These are phyloP conservation scores for Dendrocopos noguchii DNA, from an alignment of 2,113 vertebrate genomes.

Conservation along the genomic window DNA sequence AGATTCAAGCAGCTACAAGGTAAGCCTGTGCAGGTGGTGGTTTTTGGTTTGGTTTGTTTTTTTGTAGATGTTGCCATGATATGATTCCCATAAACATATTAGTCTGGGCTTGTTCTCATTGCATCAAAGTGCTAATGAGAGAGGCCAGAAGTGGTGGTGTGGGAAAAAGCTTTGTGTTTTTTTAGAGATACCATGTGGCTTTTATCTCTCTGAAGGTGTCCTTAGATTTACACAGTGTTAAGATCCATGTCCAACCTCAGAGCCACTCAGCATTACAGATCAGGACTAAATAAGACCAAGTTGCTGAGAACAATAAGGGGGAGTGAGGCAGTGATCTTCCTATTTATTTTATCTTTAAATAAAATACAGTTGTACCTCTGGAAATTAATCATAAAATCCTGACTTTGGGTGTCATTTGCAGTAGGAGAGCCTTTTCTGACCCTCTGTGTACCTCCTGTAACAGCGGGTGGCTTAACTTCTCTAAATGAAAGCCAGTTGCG, in stretches of 20 bases:
- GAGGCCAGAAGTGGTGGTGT: neutral
- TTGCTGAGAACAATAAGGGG: slow-evolving; percentile 59
- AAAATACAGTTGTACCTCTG: slow-evolving; percentile 22
- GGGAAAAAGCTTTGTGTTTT: neutral
- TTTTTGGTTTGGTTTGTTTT: neutral
- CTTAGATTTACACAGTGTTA: neutral
- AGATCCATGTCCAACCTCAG: neutral
- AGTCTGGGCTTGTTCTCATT: neutral
- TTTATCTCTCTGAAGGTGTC: neutral
- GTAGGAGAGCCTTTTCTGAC: neutral
- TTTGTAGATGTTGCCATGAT: slow-evolving; percentile 50
- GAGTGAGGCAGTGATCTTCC: slow-evolving; percentile 74
- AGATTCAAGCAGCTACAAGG: slow-evolving; percentile 98
- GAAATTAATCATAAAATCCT: neutral
- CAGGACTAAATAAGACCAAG: neutral
- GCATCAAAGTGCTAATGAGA: neutral
- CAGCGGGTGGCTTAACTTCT: neutral
- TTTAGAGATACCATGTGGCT: neutral
- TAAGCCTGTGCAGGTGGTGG: slow-evolving; percentile 66
- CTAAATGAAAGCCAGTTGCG: neutral
- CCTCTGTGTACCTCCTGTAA: neutral
- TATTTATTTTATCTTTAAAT: neutral
- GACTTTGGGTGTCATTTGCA: neutral
- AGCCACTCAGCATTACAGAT: neutral
- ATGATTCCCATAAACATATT: neutral